These are phyloP conservation scores for Hypotaenidia okinawae DNA, from an alignment of 2,797 vertebrate genomes.

Conservation along the genomic window DNA sequence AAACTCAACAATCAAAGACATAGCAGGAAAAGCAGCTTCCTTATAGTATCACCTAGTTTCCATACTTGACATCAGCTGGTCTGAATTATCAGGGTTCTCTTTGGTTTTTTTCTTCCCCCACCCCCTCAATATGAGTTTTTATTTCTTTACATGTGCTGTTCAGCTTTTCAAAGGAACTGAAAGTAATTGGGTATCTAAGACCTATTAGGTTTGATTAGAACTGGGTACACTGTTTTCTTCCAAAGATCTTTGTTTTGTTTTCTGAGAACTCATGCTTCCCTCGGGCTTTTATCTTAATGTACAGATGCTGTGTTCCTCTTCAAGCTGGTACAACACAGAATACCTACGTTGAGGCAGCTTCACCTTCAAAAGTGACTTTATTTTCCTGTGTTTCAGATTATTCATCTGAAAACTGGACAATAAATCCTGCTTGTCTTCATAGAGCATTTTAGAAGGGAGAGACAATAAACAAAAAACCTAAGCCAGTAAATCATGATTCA, in stretches of 20 bases:
- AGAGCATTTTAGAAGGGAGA: neutral
- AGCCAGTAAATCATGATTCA: neutral
- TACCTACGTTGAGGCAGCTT: neutral
- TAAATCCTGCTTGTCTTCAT: neutral
- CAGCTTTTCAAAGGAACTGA: neutral
- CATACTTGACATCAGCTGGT: neutral
- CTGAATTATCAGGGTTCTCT: neutral
- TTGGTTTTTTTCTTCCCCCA: accelerated
- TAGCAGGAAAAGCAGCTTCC: neutral
- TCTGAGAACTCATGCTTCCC: neutral
- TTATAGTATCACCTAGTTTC: neutral
- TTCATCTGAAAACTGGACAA: neutral
- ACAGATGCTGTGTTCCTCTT: neutral
- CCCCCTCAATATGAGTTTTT: accelerated
- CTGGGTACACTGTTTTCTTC: neutral
- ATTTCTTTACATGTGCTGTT: neutral
- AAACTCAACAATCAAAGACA: neutral
- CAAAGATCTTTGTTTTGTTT: neutral
- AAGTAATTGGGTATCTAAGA: neutral
- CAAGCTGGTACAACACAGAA: neutral
- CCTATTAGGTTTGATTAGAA: neutral
- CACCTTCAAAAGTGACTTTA: neutral
- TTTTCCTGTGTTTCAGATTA: neutral
- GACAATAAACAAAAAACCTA: neutral
- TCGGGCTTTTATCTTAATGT: neutral